Base-by-base conservation (phyloP, 2,113 vertebrate species). In the Paedocypris sp. region DNA sequence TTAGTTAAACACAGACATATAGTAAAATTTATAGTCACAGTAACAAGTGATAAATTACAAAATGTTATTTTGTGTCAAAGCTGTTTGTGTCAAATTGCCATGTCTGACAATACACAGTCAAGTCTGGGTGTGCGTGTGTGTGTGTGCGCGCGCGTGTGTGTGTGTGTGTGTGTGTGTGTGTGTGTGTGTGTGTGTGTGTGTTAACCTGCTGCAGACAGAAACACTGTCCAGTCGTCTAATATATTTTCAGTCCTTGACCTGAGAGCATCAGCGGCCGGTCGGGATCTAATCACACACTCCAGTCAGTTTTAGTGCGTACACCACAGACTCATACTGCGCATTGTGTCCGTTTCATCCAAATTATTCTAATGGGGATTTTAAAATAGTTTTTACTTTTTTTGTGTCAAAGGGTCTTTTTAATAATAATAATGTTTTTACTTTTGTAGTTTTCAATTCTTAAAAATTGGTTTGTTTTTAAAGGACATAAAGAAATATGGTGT, bases 161-260 rank as follows among this genome's bases (percentile, higher is more conserved):
- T n/a, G n/a, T n/a, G n/a, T n/a, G n/a, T n/a, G n/a, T n/a, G n/a
- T n/a, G n/a, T n/a, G n/a, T n/a, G n/a, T n/a, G n/a, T n/a, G n/a
- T n/a, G n/a, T n/a, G n/a, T n/a, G n/a, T n/a, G n/a, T n/a, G n/a
- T n/a, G n/a, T n/a, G n/a, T n/a, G n/a, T 23, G 4, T 13, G 22
- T 22, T 42, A 22, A 48, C 18, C 2, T n/a, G 4, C 3, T 11
- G 5, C 5, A 54, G 52, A 36, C 22, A 32, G 46, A 52, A 36
- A 48, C 39, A 20, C 41, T 52, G 49, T 29, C 18, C 52, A 51
- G 38, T 5, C 13, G 32, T 52, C 50, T 46, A 25, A 58, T 16
- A 60, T 13, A 41, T 5, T 4, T 20, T n/a, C 53, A 47, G 61
- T 64, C 48, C 56, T 60, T 64, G 67, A 60, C 48, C 67, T 54